Base-by-base conservation (phyloP, 2,888 invertebrate species). In the Aleiodes leptofemur region DNA sequence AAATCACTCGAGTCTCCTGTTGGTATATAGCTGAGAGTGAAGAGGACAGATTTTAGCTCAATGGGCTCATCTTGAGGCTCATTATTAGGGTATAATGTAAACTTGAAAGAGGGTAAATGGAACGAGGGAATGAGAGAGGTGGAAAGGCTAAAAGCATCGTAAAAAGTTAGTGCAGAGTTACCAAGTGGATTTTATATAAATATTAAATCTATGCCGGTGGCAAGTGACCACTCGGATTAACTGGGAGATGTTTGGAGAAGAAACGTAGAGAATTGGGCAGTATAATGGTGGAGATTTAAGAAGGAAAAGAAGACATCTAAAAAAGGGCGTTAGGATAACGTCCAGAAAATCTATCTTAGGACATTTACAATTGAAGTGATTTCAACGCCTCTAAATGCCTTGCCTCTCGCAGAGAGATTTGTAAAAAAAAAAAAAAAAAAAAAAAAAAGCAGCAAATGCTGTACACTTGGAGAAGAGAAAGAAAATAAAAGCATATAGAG, bases 161-260 rank as follows among this genome's bases (percentile, higher is more conserved):
- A 16, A 53, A 53, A 53, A 16, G 53, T 53, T 16, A 53, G 16
- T 14, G 16, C 9, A 9, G 7, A 9, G 43, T 43, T 43, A 43
- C 43, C 16, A 16, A 53, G 53, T 53, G 8, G 14, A 53, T 53
- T 53, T 53, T 73, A 77, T 79, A 81, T 83, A 81, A 85, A 85
- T 84, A 83, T 84, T 80, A 82, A 83, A 84, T 84, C 78, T 80
- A 71, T 73, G 76, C 77, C 78, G 68, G 74, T 72, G 77, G 66
- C 23, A 66, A 66, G 73, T 57, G 70, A 66, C 70, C 56, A 71
- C 56, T 29, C 23, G 43, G 43, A 43, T 56, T 55, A 69, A 71
- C 50, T 14, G 38, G 38, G 38, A 43, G 7, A 5, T 34, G 43
- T 9, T 43, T 43, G 43, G 11, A 61, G 59, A 9, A 6, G n/a